Conservation (phyloP, 2,113 vertebrate genomes). For the Tyto alba region DNA sequence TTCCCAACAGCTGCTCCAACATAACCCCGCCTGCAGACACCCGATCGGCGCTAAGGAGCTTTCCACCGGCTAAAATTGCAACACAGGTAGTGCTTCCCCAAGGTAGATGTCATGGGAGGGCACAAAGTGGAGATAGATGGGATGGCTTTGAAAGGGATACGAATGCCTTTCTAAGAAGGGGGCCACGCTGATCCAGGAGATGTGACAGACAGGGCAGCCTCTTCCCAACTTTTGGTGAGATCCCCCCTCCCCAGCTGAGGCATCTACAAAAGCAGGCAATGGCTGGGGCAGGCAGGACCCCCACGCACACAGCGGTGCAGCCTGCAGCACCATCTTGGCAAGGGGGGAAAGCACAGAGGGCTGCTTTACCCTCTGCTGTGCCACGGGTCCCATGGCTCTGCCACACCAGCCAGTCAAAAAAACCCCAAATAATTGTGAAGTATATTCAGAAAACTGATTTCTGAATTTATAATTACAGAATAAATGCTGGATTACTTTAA, state of each 20-base stretch:
- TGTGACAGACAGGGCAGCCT: not conserved
- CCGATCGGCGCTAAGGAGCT: not conserved
- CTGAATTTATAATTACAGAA: not conserved
- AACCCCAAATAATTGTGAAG: not conserved
- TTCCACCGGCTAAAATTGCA: not conserved
- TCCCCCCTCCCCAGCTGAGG: too few species aligned
- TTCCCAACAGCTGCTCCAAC: constrained; percentile 43
- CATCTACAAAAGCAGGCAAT: not conserved
- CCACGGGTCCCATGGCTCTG: not conserved
- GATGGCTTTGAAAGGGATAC: not conserved
- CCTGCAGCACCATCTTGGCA: not conserved
- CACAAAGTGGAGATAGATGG: rapidly evolving
- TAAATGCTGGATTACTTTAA: not conserved
- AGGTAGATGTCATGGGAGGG: not conserved
- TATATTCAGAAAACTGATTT: not conserved
- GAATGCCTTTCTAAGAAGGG: not conserved
- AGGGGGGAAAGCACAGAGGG: not conserved
- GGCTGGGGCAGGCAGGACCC: not conserved
- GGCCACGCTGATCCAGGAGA: not conserved
- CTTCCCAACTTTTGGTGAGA: not conserved
- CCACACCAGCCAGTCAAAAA: not conserved
- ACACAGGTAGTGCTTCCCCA: not conserved
- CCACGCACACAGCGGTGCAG: rapidly evolving
- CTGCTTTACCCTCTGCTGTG: not conserved
- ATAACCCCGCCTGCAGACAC: not conserved